These are phyloP conservation scores for Phrynosoma platyrhinos DNA, from an alignment of 2,113 vertebrate species.

Conservation along the genomic window DNA sequence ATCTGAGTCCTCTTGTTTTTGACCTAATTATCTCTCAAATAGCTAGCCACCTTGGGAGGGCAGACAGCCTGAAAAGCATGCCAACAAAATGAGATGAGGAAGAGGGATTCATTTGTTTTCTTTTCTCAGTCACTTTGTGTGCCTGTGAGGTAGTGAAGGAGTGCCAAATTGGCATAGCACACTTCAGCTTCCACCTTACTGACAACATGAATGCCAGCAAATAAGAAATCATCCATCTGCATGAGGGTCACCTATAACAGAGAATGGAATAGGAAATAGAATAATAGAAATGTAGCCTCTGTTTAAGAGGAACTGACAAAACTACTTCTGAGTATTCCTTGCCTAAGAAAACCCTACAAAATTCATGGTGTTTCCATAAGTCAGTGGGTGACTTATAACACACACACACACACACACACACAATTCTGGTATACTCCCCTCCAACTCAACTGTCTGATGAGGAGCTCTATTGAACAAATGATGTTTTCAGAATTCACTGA, in stretches of 20 bases:
- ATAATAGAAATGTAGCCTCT: not conserved
- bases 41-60: not conserved
- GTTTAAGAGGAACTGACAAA: no score
- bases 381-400: no score
- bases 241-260: constrained; percentile 36
- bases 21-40: constrained; percentile 51
- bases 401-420: no score
- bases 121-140: constrained; percentile 50
- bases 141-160: constrained; percentile 38
- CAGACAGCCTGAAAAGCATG: no score
- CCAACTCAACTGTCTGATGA: not conserved
- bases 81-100: no score
- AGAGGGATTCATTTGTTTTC: constrained; percentile 52
- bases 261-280: constrained; percentile 42
- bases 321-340: no score
- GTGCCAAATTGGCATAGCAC: constrained; percentile 57
- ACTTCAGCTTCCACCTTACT: constrained; percentile 61
- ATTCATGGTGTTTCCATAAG: no score
- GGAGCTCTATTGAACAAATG: not conserved
- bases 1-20: constrained; percentile 49
- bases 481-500: not conserved
- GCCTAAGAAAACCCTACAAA: no score
- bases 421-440: not conserved
- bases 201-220: constrained; percentile 56
- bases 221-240: constrained; percentile 44